phyloP scores from a whole-genome alignment of 1,140 invertebrate species.

The Polyergus mexicanus region DNA sequence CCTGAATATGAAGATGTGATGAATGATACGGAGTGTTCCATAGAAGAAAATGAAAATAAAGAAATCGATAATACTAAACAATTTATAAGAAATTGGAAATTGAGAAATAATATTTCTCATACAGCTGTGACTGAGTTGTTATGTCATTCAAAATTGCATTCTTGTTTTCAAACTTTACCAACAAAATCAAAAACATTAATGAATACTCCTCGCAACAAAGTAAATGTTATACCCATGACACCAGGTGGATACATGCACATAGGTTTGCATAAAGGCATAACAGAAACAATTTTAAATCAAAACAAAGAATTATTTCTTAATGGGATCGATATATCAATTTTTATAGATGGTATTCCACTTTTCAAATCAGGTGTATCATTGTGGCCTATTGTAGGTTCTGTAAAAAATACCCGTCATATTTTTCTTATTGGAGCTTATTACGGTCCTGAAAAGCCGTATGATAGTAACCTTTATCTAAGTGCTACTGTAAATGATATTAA shows the following conservation, averaged over 20 bases:
- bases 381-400: conserved; percentile 10
- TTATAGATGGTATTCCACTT: background rate
- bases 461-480: background rate
- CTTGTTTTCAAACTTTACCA: conserved; percentile 14
- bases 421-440: conserved; percentile 21
- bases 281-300: background rate
- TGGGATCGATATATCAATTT: conserved; percentile 10
- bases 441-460: background rate
- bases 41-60: background rate
- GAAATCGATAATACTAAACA: background rate
- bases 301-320: conserved; percentile 11
- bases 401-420: background rate
- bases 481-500: conserved; percentile 11
- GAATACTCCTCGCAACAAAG: conserved; percentile 13
- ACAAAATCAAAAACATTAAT: background rate
- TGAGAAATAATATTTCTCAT: conserved; percentile 21
- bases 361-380: background rate
- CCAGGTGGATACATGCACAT: background rate
- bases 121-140: conserved; percentile 5
- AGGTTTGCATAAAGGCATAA: background rate
- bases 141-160: background rate
- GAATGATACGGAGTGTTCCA: background rate
- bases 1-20: background rate
- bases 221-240: background rate
- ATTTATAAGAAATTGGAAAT: conserved; percentile 16